phyloP scores from a whole-genome alignment of 2,113 vertebrate species.

The Morone saxatilis region DNA sequence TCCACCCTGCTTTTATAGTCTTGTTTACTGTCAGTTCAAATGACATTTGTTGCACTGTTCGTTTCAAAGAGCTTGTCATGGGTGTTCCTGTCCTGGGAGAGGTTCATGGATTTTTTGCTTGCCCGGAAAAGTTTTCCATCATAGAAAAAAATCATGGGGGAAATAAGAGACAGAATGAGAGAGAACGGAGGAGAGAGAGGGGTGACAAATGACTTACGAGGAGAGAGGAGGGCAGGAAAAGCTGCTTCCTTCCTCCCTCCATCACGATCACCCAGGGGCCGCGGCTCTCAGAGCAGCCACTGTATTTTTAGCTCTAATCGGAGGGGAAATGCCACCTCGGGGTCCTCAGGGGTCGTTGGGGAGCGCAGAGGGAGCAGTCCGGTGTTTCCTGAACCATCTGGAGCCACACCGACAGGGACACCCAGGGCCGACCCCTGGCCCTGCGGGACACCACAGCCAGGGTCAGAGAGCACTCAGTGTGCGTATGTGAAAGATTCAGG shows the following conservation, averaged over 20 bases:
- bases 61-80: constrained; percentile 54
- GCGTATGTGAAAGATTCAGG: constrained; percentile 10
- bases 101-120: constrained; percentile 44
- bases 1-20: constrained; percentile 20
- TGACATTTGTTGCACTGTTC: constrained; percentile 36
- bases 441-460: constrained; percentile 42
- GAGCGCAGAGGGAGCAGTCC: constrained; percentile 51
- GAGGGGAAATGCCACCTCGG: constrained; percentile 72
- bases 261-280: constrained; percentile 61
- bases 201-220: constrained; percentile 55
- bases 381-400: constrained; percentile 57
- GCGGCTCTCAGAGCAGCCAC: neutral
- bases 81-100: constrained; percentile 47
- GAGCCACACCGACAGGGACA: constrained; percentile 48
- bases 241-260: constrained; percentile 70
- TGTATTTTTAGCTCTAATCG: constrained; percentile 73
- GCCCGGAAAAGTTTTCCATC: constrained; percentile 44
- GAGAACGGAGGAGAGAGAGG: neutral
- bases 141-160: neutral
- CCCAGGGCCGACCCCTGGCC: constrained; percentile 27
- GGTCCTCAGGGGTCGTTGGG: constrained; percentile 60
- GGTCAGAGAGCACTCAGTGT: constrained; percentile 55
- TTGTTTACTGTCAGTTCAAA: constrained; percentile 57
- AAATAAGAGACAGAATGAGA: constrained; percentile 29
- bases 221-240: constrained; percentile 61